A percentile compares a stretch with the other conserved stretches of the same genome.
phyloP scores from a whole-genome alignment of 2,888 invertebrate genomes.

The Ischnura elegans region DNA sequence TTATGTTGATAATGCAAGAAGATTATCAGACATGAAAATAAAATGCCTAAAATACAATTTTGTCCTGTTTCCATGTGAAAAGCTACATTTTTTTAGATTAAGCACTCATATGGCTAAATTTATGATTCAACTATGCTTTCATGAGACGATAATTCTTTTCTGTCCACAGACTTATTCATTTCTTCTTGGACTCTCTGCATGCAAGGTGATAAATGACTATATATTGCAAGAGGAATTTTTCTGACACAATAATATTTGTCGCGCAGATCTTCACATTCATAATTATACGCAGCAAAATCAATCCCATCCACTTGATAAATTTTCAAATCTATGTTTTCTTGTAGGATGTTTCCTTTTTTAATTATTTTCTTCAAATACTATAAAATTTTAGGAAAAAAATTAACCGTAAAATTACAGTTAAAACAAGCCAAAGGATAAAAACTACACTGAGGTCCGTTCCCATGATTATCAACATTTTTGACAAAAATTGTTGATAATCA shows the following conservation, averaged over 20 bases:
- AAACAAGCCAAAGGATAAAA: no score
- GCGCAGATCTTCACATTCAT: slow-evolving; percentile 72
- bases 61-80: no score
- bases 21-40: no score
- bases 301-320: slow-evolving; percentile 77
- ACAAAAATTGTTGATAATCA: no score
- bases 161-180: neutral
- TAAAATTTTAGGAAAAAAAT: neutral
- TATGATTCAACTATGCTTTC: no score
- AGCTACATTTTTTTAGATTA: no score
- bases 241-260: slow-evolving; percentile 18
- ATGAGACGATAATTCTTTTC: neutral
- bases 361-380: neutral
- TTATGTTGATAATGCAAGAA: no score
- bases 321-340: slow-evolving; percentile 78
- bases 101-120: no score
- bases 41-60: no score
- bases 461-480: no score
- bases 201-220: neutral
- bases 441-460: no score
- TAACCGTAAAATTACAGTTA: no score
- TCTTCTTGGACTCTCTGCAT: neutral
- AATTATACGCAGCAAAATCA: slow-evolving; percentile 77
- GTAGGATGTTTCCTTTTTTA: slow-evolving; percentile 70
- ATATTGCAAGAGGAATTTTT: neutral